Evolutionary conservation across 2,797 vertebrate species (phyloP).

Genomic region (Acestrorhynchus altus): DNA sequence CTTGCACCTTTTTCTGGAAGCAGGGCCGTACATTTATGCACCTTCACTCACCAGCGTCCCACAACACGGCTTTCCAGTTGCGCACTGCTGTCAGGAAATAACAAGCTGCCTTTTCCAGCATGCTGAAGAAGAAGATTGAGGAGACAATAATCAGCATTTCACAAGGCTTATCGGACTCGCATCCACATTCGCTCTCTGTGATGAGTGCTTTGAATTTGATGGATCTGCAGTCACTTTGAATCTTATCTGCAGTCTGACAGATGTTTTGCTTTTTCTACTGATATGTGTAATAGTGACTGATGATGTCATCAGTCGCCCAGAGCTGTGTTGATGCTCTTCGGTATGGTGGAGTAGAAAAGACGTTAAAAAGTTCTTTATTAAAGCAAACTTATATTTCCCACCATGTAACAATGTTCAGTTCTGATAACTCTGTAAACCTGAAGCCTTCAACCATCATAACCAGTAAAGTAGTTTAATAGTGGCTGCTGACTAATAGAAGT

Average conservation of each 20-base stretch:
- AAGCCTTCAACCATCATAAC: no score
- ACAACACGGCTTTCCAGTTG: not conserved
- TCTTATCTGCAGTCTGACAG: slow-evolving; percentile 30
- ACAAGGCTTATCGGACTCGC: not conserved
- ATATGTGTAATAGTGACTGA: not conserved
- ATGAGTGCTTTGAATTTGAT: slow-evolving; percentile 3
- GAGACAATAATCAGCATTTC: not conserved
- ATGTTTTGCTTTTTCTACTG: not conserved
- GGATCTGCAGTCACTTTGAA: slow-evolving; percentile 21
- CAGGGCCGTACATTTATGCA: not conserved
- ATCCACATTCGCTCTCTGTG: not conserved
- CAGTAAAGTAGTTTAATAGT: no score
- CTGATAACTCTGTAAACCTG: no score
- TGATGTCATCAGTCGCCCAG: not conserved
- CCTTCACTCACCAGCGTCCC: not conserved
- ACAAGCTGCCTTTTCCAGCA: not conserved
- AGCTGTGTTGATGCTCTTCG: not conserved
- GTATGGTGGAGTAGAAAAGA: no score
- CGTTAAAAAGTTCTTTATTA: no score
- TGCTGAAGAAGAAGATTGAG: slow-evolving; percentile 28
- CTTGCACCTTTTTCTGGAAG: slow-evolving; percentile 21
- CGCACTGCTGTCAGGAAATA: not conserved
- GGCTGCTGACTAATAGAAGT: no score
- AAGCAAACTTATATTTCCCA: not conserved
- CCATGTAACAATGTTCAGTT: not conserved